A percentile compares a stretch with the other conserved stretches of the same genome.
Conservation (phyloP, 2,113 vertebrate species). For the Sminthopsis crassicaudata region DNA sequence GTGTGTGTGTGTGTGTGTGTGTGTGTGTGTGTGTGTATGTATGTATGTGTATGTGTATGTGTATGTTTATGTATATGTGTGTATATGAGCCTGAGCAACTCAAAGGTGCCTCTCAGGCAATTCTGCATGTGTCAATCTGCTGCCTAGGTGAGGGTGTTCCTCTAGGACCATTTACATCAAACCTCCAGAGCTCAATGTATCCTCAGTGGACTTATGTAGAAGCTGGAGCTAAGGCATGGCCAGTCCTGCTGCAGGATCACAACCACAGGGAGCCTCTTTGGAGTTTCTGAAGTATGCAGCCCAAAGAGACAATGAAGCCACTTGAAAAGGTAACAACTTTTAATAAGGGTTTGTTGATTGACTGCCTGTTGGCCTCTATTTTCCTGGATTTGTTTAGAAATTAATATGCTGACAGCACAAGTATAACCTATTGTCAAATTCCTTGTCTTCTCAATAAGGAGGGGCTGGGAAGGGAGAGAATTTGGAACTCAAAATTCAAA, state of each 20-base stretch:
- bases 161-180: background rate
- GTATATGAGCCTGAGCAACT: background rate
- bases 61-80: too few species aligned
- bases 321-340: background rate
- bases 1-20: too few species aligned
- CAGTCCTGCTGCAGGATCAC: background rate
- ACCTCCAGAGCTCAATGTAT: background rate
- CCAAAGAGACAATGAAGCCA: background rate
- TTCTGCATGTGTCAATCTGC: background rate
- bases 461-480: background rate
- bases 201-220: background rate
- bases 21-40: too few species aligned
- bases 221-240: background rate
- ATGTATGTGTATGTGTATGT: too few species aligned
- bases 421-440: background rate
- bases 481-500: background rate
- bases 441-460: background rate
- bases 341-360: background rate
- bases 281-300: background rate
- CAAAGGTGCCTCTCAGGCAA: background rate
- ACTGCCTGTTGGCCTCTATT: background rate
- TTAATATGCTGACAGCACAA: background rate
- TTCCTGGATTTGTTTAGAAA: background rate
- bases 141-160: background rate
- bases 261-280: background rate